Evolutionary conservation across 2,797 vertebrate genomes (phyloP).

Genomic region (Gouania willdenowi): DNA sequence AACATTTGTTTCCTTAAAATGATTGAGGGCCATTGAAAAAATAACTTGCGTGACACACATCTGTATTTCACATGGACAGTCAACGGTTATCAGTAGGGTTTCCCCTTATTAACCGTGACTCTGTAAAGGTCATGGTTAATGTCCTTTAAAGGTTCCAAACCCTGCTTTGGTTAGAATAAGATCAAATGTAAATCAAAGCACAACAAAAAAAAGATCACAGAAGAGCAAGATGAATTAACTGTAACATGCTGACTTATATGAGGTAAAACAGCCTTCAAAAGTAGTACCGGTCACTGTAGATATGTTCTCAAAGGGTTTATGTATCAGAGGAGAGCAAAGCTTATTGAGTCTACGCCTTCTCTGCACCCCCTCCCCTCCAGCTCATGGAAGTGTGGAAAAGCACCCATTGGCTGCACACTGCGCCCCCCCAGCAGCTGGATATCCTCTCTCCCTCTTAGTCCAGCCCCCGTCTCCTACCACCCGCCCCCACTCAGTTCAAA

Average conservation of each 20-base stretch:
- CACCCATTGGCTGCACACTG: no score
- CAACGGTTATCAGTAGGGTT: constrained; percentile 14
- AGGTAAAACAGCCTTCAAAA: constrained; percentile 1
- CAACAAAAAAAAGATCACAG: constrained; percentile 40
- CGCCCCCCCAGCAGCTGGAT: no score
- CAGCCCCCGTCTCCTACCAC: no score
- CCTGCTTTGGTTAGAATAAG: constrained; percentile 13
- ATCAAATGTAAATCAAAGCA: constrained; percentile 53
- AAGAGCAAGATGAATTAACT: constrained; percentile 11
- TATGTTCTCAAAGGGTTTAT: constrained; percentile 4
- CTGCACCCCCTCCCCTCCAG: no score
- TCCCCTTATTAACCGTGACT: constrained; percentile 23
- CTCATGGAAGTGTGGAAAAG: no score
- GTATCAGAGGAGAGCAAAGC: constrained; percentile 5
- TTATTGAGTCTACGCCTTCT: no score
- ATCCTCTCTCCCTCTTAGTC: no score
- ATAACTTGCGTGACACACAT: constrained; percentile 6
- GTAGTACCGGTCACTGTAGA: not conserved
- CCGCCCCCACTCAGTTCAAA: no score
- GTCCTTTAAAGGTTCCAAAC: constrained; percentile 6
- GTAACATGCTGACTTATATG: constrained; percentile 19
- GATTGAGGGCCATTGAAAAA: constrained; percentile 13
- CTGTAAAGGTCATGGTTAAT: constrained; percentile 6
- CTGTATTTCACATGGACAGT: constrained; percentile 6
- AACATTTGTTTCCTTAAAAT: no score